Percentiles rank a stretch among this genome's conserved stretches.
phyloP scores from a whole-genome alignment of 2,113 vertebrate species.

The Salvelinus fontinalis region DNA sequence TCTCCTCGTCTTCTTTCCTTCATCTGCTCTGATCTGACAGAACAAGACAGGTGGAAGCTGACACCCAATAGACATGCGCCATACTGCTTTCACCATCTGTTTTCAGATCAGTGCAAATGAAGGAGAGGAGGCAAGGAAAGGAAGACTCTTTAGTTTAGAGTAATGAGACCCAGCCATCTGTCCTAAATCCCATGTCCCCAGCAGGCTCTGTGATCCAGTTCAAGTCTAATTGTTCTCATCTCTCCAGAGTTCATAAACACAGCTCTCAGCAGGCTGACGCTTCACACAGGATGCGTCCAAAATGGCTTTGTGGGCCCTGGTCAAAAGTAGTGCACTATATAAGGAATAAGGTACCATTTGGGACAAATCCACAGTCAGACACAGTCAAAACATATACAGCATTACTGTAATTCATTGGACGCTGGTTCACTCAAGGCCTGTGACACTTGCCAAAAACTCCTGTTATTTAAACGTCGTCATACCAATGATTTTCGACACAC shows the following conservation, averaged over 20 bases:
- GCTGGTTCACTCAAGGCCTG: constrained; percentile 45
- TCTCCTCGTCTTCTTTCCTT: not conserved
- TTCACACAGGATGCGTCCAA: not conserved
- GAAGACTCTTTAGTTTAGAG: too few species aligned
- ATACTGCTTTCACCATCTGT: not conserved
- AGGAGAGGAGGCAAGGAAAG: not conserved
- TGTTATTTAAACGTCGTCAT: not conserved
- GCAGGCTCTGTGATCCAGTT: constrained; percentile 63
- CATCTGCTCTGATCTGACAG: constrained; percentile 17
- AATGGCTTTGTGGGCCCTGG: not conserved
- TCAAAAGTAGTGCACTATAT: too few species aligned
- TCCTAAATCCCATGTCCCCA: constrained; percentile 60
- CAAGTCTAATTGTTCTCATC: constrained; percentile 56
- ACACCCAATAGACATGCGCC: not conserved
- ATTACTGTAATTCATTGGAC: too few species aligned
- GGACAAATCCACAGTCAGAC: not conserved
- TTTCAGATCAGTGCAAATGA: not conserved
- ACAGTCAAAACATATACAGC: too few species aligned
- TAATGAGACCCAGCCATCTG: constrained; percentile 35
- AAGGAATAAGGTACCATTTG: too few species aligned
- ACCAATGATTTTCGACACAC: not conserved
- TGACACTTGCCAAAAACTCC: constrained; percentile 53
- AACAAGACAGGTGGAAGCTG: not conserved
- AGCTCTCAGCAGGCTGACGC: constrained; percentile 31
- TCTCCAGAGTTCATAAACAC: constrained; percentile 57